Conservation (phyloP, 2,113 vertebrate genomes). For the Pantherophis guttatus region DNA sequence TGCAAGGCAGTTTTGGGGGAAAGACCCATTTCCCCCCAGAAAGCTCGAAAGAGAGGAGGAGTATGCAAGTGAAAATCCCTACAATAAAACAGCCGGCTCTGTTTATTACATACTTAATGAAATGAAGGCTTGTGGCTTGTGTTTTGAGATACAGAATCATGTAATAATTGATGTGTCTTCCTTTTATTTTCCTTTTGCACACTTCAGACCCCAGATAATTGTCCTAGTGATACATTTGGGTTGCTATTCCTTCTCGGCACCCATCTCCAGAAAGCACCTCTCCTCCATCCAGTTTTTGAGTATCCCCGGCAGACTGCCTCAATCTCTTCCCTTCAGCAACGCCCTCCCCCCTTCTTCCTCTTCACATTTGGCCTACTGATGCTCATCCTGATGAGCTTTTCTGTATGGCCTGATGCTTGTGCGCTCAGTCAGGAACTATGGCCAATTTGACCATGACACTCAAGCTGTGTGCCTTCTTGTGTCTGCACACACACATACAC, state of each 20-base stretch:
- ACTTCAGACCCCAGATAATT: neutral
- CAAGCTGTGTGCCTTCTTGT: slow-evolving; percentile 32
- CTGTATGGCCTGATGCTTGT: slow-evolving; percentile 39
- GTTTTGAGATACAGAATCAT: neutral
- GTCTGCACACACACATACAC: neutral
- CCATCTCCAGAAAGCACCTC: neutral
- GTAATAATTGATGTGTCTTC: neutral
- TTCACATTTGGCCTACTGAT: neutral
- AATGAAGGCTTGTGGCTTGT: neutral
- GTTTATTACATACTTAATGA: neutral
- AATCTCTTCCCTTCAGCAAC: neutral
- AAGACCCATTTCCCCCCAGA: neutral
- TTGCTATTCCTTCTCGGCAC: neutral
- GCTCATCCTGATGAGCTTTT: slow-evolving; percentile 23
- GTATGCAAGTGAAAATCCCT: neutral
- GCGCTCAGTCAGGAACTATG: slow-evolving; percentile 21
- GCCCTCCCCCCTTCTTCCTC: neutral
- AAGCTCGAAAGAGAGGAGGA: neutral
- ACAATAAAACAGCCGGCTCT: neutral
- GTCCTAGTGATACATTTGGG: neutral
- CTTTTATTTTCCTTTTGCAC: neutral
- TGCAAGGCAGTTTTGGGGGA: neutral
- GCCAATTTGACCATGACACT: slow-evolving; percentile 4
- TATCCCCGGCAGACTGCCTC: neutral
- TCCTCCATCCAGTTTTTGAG: neutral